Evolutionary conservation across 37 sponge, comb jelly and placozoan genomes (phyloP).

Genomic region (Diacarnus erythraeanus): DNA sequence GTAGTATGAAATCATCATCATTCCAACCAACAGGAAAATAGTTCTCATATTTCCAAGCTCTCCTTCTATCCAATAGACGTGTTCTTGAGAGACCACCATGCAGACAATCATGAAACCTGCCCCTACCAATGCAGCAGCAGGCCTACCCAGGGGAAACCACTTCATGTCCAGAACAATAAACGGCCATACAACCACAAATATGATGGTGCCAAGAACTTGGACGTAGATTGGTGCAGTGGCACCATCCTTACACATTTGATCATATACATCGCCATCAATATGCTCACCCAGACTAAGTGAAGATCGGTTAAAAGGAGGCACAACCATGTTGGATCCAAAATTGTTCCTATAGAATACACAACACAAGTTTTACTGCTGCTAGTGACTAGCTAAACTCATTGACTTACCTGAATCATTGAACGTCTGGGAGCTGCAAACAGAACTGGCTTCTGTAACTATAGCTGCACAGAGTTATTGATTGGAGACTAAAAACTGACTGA

Average conservation of each 20-base stretch:
- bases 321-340: neutral
- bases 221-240: slow-evolving; percentile 46
- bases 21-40: slow-evolving; percentile 81
- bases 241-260: slow-evolving; percentile 2
- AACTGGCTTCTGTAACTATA: neutral
- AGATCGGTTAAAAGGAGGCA: no score
- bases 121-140: slow-evolving; percentile 77
- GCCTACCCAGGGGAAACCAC: slow-evolving; percentile 80
- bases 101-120: slow-evolving; percentile 74
- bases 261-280: slow-evolving; percentile 8
- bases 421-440: neutral
- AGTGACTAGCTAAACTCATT: neutral
- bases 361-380: neutral
- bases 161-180: slow-evolving; percentile 87
- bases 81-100: slow-evolving; percentile 57
- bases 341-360: neutral
- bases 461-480: neutral
- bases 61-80: slow-evolving; percentile 63
- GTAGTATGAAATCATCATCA: slow-evolving; percentile 89
- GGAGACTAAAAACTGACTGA: neutral
- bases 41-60: slow-evolving; percentile 73
- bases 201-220: slow-evolving; percentile 64
- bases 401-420: neutral
- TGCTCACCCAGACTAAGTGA: slow-evolving; percentile 2
- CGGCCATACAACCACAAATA: slow-evolving; percentile 84